Evolutionary conservation across 2,888 invertebrate genomes (phyloP), one percentile per base, ranked within the genome.

Genomic region (Mimumesa dahlbomi): DNA sequence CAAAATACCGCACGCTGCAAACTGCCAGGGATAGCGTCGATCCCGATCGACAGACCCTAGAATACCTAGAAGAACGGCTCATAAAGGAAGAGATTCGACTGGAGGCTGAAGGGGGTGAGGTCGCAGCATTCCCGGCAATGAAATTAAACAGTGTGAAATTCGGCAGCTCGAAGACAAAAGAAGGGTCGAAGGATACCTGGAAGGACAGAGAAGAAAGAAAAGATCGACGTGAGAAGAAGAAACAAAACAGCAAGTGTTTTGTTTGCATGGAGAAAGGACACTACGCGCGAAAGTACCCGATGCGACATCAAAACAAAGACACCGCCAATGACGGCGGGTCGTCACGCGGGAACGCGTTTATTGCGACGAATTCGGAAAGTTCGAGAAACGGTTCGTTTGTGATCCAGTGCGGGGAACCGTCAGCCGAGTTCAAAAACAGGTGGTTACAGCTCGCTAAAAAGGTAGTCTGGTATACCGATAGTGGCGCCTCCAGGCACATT

Each of bases 401-500:
- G n/a, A n/a, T n/a, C n/a, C n/a, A n/a, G n/a, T n/a, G n/a, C n/a
- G n/a, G n/a, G n/a, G n/a, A n/a, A 42, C 16, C 4, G 42, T 42
- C 42, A 18, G n/a, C 25, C 3, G 11, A 31, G 14, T n/a, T n/a
- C n/a, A n/a, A n/a, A n/a, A n/a, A n/a, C n/a, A n/a, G n/a, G n/a
- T n/a, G n/a, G n/a, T n/a, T n/a, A n/a, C 14, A 11, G 6, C 19
- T 34, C 16, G 19, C 7, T 19, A n/a, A 38, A 14, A 13, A n/a
- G 2, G 40, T 40, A 19, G 19, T 38, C 13, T 52, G 52, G 75
- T 9, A 73, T 9, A 48, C 64, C 19, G 74, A 75, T 48, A 76
- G 76, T 45, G 80, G 76, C 7, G 75, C 74, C 2, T 80, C 76
- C 13, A n/a, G 66, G 7, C 78, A 80, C 36, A 56, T 79, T 6